A percentile compares a stretch with the other conserved stretches of the same genome.
Conservation (phyloP, 2,888 invertebrate species). For the Tupiocoris notatus region DNA sequence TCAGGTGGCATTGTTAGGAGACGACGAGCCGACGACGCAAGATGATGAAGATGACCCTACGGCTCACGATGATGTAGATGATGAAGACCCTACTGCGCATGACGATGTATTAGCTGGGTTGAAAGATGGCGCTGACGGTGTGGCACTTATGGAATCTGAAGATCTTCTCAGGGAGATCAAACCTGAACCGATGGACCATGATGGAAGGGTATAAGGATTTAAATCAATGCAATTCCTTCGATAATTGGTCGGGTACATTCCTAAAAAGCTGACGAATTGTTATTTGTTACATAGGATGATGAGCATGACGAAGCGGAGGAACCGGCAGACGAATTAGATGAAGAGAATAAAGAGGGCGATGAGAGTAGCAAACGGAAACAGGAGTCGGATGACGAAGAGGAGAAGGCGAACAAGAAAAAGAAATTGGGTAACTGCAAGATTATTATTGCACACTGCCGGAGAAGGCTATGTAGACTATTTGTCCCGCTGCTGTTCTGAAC, state of each 20-base stretch:
- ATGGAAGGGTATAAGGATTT: conserved; percentile 25
- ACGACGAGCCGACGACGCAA: neutral
- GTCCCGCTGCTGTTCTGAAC: too few species aligned
- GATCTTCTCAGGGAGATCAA: conserved; percentile 46
- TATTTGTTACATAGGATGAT: conserved; percentile 39
- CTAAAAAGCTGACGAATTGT: too few species aligned
- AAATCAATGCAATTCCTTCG: too few species aligned
- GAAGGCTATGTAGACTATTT: too few species aligned
- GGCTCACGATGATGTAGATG: neutral
- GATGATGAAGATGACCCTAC: neutral
- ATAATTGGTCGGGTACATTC: too few species aligned
- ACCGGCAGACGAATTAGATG: conserved; percentile 38
- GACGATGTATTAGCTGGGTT: conserved; percentile 24
- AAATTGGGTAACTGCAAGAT: conserved; percentile 41
- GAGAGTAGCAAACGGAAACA: conserved; percentile 35
- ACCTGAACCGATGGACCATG: conserved; percentile 44
- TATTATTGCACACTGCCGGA: too few species aligned
- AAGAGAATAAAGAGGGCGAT: conserved; percentile 47
- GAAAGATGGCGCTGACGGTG: conserved; percentile 25
- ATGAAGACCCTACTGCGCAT: conserved; percentile 1
- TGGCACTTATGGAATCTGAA: conserved; percentile 44
- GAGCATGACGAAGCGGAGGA: conserved; percentile 37
- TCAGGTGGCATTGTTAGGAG: neutral
- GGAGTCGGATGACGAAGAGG: conserved; percentile 43
- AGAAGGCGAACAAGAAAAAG: conserved; percentile 47